Evolutionary conservation across 2,888 invertebrate species (phyloP).

Genomic region (Aspidiotus destructor): DNA sequence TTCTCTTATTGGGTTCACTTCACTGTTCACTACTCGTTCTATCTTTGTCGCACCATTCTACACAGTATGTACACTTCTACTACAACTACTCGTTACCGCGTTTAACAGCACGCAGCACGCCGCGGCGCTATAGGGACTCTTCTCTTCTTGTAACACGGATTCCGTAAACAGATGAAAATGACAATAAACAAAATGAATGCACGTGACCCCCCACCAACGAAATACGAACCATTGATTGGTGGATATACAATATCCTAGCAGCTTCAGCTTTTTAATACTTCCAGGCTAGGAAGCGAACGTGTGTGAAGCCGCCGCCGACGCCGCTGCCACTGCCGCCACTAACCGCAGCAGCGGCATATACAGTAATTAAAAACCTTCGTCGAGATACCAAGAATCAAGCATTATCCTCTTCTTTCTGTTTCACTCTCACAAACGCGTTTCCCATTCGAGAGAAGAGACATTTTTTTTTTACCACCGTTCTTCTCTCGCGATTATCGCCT

Average conservation of each 20-base stretch:
- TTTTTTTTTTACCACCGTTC: too few relatives aligned
- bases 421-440: background rate
- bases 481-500: too few relatives aligned
- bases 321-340: background rate
- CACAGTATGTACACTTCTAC: constrained; percentile 1
- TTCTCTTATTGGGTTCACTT: constrained; percentile 34
- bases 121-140: constrained; percentile 40
- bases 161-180: constrained; percentile 39
- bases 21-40: constrained; percentile 32
- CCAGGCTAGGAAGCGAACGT: constrained; percentile 12
- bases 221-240: constrained; percentile 32
- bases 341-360: background rate
- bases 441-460: too few relatives aligned
- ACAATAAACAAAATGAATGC: constrained; percentile 39
- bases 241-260: constrained; percentile 11
- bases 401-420: background rate
- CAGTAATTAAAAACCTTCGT: background rate
- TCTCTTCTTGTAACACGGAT: constrained; percentile 40
- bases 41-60: constrained; percentile 23
- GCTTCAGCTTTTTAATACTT: constrained; percentile 12
- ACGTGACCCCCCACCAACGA: constrained; percentile 37
- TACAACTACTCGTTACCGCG: constrained; percentile 2
- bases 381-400: background rate
- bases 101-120: constrained; percentile 20
- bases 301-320: background rate